Base-by-base conservation (phyloP, 2,113 vertebrate species). In the Perca flavescens region DNA sequence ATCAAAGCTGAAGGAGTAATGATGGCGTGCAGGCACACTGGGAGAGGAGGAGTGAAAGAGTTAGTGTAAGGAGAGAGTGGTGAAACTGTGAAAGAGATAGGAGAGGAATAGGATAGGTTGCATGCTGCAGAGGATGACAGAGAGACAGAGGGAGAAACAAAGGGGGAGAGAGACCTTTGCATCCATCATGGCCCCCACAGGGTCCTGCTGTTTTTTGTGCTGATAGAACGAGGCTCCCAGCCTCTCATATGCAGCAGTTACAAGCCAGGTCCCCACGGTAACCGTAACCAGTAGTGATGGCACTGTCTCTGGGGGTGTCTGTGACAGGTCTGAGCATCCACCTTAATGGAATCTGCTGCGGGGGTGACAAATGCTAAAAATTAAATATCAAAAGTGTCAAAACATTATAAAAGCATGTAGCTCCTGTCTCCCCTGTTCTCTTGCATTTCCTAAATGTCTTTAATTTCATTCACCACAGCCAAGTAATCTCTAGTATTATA, bases 1-100 rank as follows among this genome's bases (percentile, higher is more conserved):
- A 94, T 93, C 91, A 94, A 93, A 94, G 89, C 79, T 78, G 69
- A 71, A 79, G 54, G 74, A 88, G 88, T 91, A 87, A 92, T 91
- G 86, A 86, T 92, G 83, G 77, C 67, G 65, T 78, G 80, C 69
- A 84, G 86, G 54, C 70, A 21, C 40, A 74, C 25, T 69, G 56
- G 54, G 79, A 83, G 69, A 72, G 74, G 60, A 74, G 70, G 64
- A 79, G 76, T 12, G 60, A 79, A 70, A 72, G 83, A 83, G 79
- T 64, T 61, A 73, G 43, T 34, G 53, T 53, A 72, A 54, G 76
- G 72, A 74, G 68, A 69, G 84, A 81, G 72, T 53, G 80, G 60
- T 61, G 49, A 74, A 84, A 56, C 52, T 70, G 71, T 63, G 63
- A 81, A 63, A 83, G 67, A 75, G 71, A 78, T 17, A 66, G 50